Percentiles rank a stretch among this genome's conserved stretches.
Conservation (phyloP, 1,140 invertebrate species). For the Stenopsyche tienmushanensis region DNA sequence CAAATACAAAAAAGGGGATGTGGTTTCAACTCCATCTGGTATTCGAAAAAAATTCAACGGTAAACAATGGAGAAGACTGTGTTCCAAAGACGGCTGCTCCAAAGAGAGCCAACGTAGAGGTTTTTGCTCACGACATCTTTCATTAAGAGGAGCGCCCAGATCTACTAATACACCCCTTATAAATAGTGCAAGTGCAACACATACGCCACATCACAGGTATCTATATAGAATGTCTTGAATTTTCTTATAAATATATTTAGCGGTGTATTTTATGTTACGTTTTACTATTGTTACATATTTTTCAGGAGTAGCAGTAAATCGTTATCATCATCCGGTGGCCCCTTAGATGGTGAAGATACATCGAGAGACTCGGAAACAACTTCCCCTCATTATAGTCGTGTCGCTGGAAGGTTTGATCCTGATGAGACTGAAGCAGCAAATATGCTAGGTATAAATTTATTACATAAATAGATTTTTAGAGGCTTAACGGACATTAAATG, state of each 20-base stretch:
- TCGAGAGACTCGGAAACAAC: conserved; percentile 83
- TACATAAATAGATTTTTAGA: too few species aligned
- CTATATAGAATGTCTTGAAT: conserved; percentile 1
- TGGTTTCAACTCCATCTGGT: conserved; percentile 93
- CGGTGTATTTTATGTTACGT: background rate
- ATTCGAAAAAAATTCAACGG: conserved; percentile 99
- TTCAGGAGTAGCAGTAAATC: conserved; percentile 55
- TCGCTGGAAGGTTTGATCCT: conserved; percentile 79
- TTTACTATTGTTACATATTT: background rate
- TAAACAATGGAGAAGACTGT: conserved; percentile 96
- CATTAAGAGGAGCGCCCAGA: conserved; percentile 68
- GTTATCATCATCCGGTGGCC: conserved; percentile 52
- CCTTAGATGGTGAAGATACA: conserved; percentile 82
- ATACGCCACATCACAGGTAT: conserved; percentile 46
- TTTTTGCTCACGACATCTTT: conserved; percentile 94
- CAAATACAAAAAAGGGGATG: conserved; percentile 98
- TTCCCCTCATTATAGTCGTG: conserved; percentile 76
- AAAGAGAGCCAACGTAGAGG: conserved; percentile 97
- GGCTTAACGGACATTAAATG: too few species aligned
- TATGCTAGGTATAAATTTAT: conserved; percentile 78
- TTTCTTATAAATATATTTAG: background rate
- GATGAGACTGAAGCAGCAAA: conserved; percentile 96
- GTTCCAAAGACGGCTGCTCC: conserved; percentile 92
- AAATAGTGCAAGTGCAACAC: conserved; percentile 47
- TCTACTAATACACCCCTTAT: conserved; percentile 52